These are phyloP conservation scores for Liparis tanakae DNA, from an alignment of 2,797 vertebrate species.

Conservation along the genomic window DNA sequence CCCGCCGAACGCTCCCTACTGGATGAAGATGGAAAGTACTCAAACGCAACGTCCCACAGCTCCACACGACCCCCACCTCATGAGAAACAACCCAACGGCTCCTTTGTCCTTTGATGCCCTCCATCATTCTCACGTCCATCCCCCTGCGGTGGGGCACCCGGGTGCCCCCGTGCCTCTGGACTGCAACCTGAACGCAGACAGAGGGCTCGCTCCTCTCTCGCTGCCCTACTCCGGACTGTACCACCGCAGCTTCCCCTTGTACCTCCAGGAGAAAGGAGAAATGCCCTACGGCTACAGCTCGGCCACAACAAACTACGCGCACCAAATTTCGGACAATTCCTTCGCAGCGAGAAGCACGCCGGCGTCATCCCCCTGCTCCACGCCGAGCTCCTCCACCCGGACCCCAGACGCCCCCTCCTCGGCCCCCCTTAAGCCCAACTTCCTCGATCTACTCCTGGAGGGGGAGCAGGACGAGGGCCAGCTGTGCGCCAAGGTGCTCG, in stretches of 20 bases:
- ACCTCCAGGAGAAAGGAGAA: slow-evolving; percentile 68
- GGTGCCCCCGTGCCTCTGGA: slow-evolving; percentile 65
- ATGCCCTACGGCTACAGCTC: slow-evolving; percentile 54
- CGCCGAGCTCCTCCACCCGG: slow-evolving; percentile 38
- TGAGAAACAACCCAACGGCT: slow-evolving; percentile 43
- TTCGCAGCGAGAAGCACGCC: slow-evolving; percentile 49
- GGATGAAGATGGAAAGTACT: slow-evolving; percentile 78
- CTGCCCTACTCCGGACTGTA: slow-evolving; percentile 59
- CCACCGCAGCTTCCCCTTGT: slow-evolving; percentile 44
- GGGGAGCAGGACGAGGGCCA: slow-evolving; percentile 83
- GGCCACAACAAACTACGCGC: slow-evolving; percentile 31
- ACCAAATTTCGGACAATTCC: slow-evolving; percentile 29
- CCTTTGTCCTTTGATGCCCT: slow-evolving; percentile 63
- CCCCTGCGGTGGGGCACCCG: slow-evolving; percentile 57
- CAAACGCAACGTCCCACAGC: slow-evolving; percentile 55
- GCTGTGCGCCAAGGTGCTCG: slow-evolving; percentile 81
- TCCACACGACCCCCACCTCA: slow-evolving; percentile 62
- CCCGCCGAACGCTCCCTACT: slow-evolving; percentile 64
- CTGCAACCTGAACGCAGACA: slow-evolving; percentile 64
- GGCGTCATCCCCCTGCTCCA: slow-evolving; percentile 44
- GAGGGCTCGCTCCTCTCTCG: slow-evolving; percentile 50
- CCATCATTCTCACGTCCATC: slow-evolving; percentile 65
- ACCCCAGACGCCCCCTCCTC: slow-evolving; percentile 18
- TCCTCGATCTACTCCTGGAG: slow-evolving; percentile 79
- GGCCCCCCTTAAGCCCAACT: slow-evolving; percentile 28